Evolutionary conservation across 2,113 vertebrate species (phyloP).

Genomic region (Anseranas semipalmata): DNA sequence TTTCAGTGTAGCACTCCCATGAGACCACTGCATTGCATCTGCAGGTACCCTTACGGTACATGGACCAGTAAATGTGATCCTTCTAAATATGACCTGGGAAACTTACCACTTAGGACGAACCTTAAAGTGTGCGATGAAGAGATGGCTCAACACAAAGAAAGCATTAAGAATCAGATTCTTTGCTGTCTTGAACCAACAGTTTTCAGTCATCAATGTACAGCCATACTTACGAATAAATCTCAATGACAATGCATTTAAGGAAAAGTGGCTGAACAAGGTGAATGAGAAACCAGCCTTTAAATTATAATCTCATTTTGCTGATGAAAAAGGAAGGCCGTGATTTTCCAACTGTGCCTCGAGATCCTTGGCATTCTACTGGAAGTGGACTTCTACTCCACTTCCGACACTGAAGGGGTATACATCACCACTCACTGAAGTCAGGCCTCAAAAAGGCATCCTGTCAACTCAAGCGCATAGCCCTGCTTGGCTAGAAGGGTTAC

Average conservation of each 20-base stretch:
- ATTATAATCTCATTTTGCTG: neutral
- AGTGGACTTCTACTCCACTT: neutral
- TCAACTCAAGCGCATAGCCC: neutral
- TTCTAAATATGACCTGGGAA: neutral
- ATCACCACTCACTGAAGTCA: neutral
- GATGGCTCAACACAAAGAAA: neutral
- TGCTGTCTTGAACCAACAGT: neutral
- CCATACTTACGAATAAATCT: neutral
- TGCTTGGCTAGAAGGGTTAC: neutral
- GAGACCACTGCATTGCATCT: constrained; percentile 25
- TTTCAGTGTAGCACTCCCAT: constrained; percentile 7
- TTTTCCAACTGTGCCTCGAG: neutral
- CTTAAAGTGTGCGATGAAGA: neutral
- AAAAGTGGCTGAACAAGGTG: neutral
- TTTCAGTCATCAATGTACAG: neutral
- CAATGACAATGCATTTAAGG: neutral
- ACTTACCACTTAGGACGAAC: neutral
- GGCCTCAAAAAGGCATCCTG: neutral
- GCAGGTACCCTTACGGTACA: neutral
- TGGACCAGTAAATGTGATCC: neutral
- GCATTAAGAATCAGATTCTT: neutral
- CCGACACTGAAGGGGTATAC: neutral
- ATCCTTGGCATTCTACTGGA: too few relatives aligned
- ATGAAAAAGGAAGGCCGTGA: neutral
- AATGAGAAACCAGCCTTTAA: neutral